Evolutionary conservation across 2,888 invertebrate genomes (phyloP).

Genomic region (Rotaria macrura): DNA sequence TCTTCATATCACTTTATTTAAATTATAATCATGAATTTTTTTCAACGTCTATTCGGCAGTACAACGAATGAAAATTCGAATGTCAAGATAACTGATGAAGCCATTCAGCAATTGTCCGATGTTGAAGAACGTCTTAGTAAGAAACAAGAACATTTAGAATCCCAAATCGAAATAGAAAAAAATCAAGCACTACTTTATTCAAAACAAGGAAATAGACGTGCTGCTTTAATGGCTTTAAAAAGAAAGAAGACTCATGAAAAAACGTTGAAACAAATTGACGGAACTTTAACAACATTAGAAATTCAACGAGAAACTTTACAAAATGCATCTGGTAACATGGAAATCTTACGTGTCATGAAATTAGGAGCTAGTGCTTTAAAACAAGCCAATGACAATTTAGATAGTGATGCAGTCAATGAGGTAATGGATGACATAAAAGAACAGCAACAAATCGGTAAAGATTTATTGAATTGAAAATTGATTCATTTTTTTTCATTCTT

Average conservation of each 20-base stretch:
- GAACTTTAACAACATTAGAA: constrained; percentile 88
- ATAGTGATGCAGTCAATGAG: constrained; percentile 93
- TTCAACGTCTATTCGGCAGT: too few relatives aligned
- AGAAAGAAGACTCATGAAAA: constrained; percentile 93
- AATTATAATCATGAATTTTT: too few relatives aligned
- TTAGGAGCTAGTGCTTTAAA: constrained; percentile 89
- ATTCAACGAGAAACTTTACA: constrained; percentile 87
- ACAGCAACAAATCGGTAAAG: too few relatives aligned
- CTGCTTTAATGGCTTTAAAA: constrained; percentile 84
- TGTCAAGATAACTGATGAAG: too few relatives aligned
- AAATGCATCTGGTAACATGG: constrained; percentile 92
- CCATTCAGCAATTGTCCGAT: constrained; percentile 87
- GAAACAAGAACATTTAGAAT: constrained; percentile 65
- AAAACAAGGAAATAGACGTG: constrained; percentile 74
- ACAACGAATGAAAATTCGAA: too few relatives aligned
- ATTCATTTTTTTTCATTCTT: too few relatives aligned
- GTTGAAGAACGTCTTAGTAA: constrained; percentile 91
- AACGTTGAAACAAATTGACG: constrained; percentile 91
- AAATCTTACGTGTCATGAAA: constrained; percentile 88
- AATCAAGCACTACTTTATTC: constrained; percentile 78
- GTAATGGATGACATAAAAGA: constrained; percentile 99
- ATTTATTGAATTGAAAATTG: too few relatives aligned
- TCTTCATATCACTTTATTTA: too few relatives aligned
- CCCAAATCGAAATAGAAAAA: constrained; percentile 80
- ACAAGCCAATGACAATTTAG: constrained; percentile 79